These are phyloP conservation scores for Drosophila carrolli DNA, from an alignment of 1,140 invertebrate genomes.

Conservation along the genomic window DNA sequence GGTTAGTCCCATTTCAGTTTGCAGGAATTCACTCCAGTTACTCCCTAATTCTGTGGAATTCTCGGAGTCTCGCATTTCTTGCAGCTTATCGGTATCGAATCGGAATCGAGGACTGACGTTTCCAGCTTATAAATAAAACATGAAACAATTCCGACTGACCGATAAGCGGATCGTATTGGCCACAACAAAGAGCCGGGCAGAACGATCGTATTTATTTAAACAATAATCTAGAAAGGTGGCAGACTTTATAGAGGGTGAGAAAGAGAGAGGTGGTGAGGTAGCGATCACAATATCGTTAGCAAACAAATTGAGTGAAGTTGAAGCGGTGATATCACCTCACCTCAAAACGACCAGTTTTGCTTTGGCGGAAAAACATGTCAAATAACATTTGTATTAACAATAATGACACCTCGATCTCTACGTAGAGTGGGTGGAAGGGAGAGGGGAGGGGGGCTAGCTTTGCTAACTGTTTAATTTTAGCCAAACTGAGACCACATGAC, in stretches of 20 bases:
- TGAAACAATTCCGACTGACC: constrained; percentile 29
- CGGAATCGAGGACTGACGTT: constrained; percentile 27
- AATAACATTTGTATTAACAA: constrained; percentile 74
- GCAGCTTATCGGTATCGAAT: constrained; percentile 20
- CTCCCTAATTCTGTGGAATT: neutral
- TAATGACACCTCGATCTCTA: constrained; percentile 53
- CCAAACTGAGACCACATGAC: constrained; percentile 23
- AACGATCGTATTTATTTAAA: constrained; percentile 32
- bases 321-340: constrained; percentile 71
- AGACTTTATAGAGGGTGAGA: neutral
- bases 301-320: constrained; percentile 54
- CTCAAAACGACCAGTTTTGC: constrained; percentile 25
- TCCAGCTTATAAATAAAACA: constrained; percentile 42
- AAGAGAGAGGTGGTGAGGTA: neutral
- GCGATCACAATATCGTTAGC: constrained; percentile 49
- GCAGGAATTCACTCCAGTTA: constrained; percentile 2
- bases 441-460: constrained; percentile 18
- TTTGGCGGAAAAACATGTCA: constrained; percentile 69
- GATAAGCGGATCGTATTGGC: constrained; percentile 37
- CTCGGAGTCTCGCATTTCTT: too few species aligned
- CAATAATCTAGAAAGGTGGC: constrained; percentile 33
- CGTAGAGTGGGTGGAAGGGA: constrained; percentile 1
- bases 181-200: constrained; percentile 10
- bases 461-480: constrained; percentile 71
- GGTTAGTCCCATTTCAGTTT: constrained; percentile 8